Evolutionary conservation across 1,140 invertebrate genomes (phyloP).

Genomic region (Notospermus geniculatus): DNA sequence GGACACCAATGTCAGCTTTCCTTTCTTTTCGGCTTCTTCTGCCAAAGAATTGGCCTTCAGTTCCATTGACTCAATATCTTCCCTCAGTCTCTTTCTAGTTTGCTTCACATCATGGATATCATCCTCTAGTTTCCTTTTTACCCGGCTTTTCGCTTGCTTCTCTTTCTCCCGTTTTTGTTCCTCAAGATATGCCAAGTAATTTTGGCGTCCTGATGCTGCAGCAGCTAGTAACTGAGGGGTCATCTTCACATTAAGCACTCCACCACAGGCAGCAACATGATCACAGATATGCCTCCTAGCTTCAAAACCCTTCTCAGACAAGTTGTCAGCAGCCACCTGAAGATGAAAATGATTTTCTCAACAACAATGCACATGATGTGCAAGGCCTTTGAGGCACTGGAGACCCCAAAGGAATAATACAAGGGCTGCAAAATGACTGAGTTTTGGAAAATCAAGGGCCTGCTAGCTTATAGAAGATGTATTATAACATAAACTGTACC

Average conservation of each 20-base stretch:
- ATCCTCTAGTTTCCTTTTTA: not conserved
- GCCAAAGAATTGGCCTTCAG: not conserved
- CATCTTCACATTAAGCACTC: slow-evolving; percentile 1
- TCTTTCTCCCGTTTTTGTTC: not conserved
- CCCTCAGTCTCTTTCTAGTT: not conserved
- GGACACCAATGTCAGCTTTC: not conserved
- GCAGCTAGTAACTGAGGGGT: not conserved
- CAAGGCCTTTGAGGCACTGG: not conserved
- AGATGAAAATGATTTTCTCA: not conserved
- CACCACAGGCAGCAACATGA: not conserved
- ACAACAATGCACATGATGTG: not conserved
- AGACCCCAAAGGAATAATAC: not conserved
- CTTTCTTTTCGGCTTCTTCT: not conserved
- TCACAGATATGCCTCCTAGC: slow-evolving; percentile 1
- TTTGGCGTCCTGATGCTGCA: not conserved
- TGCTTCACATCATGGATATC: not conserved
- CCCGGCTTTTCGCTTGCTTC: not conserved
- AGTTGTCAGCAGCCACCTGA: slow-evolving; percentile 8
- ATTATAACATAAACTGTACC: not conserved
- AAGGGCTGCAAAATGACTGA: not conserved
- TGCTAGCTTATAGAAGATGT: not conserved
- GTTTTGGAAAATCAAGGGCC: not conserved
- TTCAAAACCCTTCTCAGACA: not conserved
- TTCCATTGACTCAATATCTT: not conserved
- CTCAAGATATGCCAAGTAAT: not conserved